A percentile compares a stretch with the other conserved stretches of the same genome.
Conservation (phyloP, 1,140 invertebrate genomes). For the Thaumetopoea pityocampa region DNA sequence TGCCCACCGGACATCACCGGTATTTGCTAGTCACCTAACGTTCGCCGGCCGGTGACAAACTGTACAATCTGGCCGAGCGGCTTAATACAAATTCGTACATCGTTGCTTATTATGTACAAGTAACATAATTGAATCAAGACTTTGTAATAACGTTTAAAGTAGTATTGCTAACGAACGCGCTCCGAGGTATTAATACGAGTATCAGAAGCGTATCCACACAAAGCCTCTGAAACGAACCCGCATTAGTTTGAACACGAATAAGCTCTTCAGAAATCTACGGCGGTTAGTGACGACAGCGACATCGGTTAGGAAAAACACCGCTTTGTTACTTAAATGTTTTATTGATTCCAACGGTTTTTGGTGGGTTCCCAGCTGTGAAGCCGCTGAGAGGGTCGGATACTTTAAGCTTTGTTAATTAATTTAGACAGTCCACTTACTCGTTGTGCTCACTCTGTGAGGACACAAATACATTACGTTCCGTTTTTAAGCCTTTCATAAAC, state of each 20-base stretch:
- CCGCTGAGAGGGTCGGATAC: conserved; percentile 30
- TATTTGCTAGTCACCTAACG: conserved; percentile 32
- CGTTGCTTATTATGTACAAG: too few relatives aligned
- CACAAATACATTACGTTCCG: conserved; percentile 29
- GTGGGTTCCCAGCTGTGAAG: conserved; percentile 39
- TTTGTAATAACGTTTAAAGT: too few relatives aligned
- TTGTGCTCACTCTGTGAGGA: conserved; percentile 29
- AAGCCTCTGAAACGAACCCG: conserved; percentile 53
- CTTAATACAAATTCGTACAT: too few relatives aligned
- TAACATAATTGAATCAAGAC: too few relatives aligned
- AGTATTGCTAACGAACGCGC: conserved; percentile 2
- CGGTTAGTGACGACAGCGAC: conserved; percentile 29
- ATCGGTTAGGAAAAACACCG: conserved; percentile 42
- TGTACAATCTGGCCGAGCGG: conserved; percentile 6
- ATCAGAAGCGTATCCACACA: conserved; percentile 40
- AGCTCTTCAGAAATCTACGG: conserved; percentile 57
- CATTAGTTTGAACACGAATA: conserved; percentile 66
- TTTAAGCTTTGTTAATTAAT: conserved; percentile 53
- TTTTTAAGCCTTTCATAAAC: conserved; percentile 33
- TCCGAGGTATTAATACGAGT: conserved; percentile 33
- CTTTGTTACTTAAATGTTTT: conserved; percentile 35
- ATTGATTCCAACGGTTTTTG: conserved; percentile 19
- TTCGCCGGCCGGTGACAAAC: conserved; percentile 22
- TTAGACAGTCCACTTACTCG: conserved; percentile 52
- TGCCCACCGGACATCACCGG: conserved; percentile 42